Evolutionary conservation across 2,113 vertebrate species (phyloP).

Genomic region (Colaptes auratus): DNA sequence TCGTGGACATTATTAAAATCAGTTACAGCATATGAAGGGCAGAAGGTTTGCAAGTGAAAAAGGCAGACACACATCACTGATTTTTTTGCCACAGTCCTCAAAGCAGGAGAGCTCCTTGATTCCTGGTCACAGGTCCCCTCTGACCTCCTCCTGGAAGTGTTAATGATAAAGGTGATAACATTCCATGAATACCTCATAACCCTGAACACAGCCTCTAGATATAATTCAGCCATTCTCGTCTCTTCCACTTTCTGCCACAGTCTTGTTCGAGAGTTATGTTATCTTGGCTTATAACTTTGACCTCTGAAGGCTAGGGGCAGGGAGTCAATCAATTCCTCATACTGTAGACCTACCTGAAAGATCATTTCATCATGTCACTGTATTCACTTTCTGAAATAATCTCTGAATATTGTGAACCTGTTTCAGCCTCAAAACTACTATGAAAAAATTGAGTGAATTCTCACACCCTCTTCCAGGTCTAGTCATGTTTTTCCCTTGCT

Average conservation of each 20-base stretch:
- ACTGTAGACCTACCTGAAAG: background rate
- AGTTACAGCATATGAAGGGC: background rate
- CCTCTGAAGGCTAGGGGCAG: background rate
- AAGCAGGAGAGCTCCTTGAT: background rate
- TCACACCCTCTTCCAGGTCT: background rate
- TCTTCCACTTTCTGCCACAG: slow-evolving; percentile 12
- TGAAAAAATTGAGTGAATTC: background rate
- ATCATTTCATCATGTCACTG: background rate
- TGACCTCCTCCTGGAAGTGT: background rate
- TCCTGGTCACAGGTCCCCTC: background rate
- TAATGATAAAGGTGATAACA: slow-evolving; percentile 24
- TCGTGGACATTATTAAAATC: background rate
- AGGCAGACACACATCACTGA: background rate
- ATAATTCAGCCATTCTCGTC: slow-evolving; percentile 35
- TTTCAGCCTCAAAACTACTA: background rate
- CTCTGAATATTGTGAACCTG: background rate
- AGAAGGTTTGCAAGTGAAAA: background rate
- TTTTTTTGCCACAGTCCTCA: background rate
- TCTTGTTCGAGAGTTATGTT: slow-evolving; percentile 12
- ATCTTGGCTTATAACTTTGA: slow-evolving; percentile 41
- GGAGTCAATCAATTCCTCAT: slow-evolving; percentile 51
- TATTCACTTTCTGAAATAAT: background rate
- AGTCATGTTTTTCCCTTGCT: background rate
- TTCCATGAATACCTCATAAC: background rate
- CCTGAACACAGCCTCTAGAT: slow-evolving; percentile 13